Conservation (phyloP, 1,140 invertebrate genomes). For the Apis dorsata region DNA sequence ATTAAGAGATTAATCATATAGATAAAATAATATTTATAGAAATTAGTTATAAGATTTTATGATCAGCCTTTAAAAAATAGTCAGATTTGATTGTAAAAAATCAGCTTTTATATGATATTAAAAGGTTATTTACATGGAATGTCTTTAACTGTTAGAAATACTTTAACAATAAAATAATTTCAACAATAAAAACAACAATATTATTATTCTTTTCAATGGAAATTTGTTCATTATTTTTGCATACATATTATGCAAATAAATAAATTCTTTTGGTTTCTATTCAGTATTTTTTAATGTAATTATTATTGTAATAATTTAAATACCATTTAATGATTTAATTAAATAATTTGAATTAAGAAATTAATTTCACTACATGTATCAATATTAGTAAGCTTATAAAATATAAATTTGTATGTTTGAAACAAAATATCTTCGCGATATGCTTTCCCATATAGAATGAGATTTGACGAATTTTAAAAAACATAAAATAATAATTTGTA, state of each 20-base stretch:
- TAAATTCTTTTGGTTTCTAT: background rate
- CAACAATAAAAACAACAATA: background rate
- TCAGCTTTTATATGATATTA: background rate
- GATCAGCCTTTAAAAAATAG: background rate
- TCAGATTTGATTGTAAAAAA: background rate
- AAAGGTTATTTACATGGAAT: conserved; percentile 38
- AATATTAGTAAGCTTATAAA: background rate
- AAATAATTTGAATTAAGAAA: background rate
- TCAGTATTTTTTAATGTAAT: background rate
- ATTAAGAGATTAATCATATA: background rate
- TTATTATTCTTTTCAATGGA: background rate
- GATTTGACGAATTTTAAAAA: background rate
- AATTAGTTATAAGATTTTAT: background rate
- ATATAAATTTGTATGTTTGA: background rate
- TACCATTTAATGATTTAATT: background rate
- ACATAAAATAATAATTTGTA: background rate
- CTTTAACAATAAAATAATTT: conserved; percentile 2
- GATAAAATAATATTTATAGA: background rate
- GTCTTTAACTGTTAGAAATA: background rate
- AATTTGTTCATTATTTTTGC: background rate
- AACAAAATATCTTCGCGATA: background rate
- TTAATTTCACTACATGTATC: conserved; percentile 16
- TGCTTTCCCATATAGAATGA: background rate
- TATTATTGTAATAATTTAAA: no score
- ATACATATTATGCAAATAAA: background rate